These are phyloP conservation scores for Catharus ustulatus DNA, from an alignment of 2,797 vertebrate species.

Conservation along the genomic window DNA sequence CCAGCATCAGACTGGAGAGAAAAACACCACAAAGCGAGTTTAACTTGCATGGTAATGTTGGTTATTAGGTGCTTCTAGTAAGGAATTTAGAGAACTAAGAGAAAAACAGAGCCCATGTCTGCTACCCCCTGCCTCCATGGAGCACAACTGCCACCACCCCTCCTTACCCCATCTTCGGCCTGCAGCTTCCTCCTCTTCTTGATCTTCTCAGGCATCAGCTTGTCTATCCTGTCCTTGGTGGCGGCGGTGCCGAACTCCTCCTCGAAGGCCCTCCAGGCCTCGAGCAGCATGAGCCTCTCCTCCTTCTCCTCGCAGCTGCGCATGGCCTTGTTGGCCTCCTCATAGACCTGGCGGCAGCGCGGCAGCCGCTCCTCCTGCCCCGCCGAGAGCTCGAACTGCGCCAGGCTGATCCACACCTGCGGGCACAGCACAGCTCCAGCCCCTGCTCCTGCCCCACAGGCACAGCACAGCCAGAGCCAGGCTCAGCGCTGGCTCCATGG, in stretches of 20 bases:
- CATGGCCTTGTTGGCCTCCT: constrained; percentile 94
- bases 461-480: rapidly evolving
- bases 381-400: constrained; percentile 92
- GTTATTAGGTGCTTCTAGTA: not conserved
- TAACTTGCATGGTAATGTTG: not conserved
- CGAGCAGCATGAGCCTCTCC: constrained; percentile 94
- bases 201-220: constrained; percentile 96
- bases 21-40: not conserved
- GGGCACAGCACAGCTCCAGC: not conserved
- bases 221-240: constrained; percentile 84
- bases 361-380: constrained; percentile 79
- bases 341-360: constrained; percentile 88
- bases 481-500: not conserved
- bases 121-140: not conserved
- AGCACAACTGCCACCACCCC: not conserved
- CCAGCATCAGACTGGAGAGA: constrained; percentile 90
- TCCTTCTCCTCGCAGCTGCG: constrained; percentile 97
- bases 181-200: constrained; percentile 98
- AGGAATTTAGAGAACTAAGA: not conserved
- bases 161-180: constrained; percentile 94
- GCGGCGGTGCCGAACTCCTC: constrained; percentile 84
- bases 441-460: not conserved
- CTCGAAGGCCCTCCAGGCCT: constrained; percentile 92
- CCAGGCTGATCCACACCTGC: constrained; percentile 97
- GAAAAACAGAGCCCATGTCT: not conserved